Evolutionary conservation across 2,888 invertebrate species (phyloP), one percentile per base, ranked within the genome.

Genomic region (Slavum lentiscoides): DNA sequence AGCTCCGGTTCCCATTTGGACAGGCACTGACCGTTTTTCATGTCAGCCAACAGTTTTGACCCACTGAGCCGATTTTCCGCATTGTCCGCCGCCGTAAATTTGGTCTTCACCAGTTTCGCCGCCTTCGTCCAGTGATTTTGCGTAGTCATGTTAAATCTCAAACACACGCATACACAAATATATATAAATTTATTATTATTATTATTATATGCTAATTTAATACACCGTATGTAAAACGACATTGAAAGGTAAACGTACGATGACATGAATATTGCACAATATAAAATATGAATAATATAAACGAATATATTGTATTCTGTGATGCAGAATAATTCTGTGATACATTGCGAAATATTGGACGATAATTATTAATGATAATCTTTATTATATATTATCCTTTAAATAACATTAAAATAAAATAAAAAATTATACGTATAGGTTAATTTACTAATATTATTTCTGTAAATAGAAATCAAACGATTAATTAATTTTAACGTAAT

Each of bases 1-100:
- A 85, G 84, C 62, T 86, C 86, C 1, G 86, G 85, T 59, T 86
- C 85, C 86, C 86, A 86, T 59, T 82, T 80, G 5, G 80, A 72
- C 30, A 80, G 55, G 13, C 39, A 62, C 55, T 49, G 39, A 23
- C 70, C 80, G 19, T 72, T 70, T n/a, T 43, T 72, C 55, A 80
- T 66, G 58, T 72, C 80, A 0, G 80, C 72, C 80, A 72, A n/a
- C 13, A 72, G 72, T 21, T 80, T 80, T 64, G 80, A 80, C 55
- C 70, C 72, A 58, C 64, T 72, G 23, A 53, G 21, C 39, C 23
- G 43, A 23, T 64, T 80, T 21, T 64, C 39, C 4, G 49, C 61
- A 61, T 61, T 77, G 30, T 69, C 39, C n/a, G 9, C 19, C 49
- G 8, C 6, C 13, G 53, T 15, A 19, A 13, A 21, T 6, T 55